phyloP scores from a whole-genome alignment of 2,888 invertebrate species.

The Tipula helvola region DNA sequence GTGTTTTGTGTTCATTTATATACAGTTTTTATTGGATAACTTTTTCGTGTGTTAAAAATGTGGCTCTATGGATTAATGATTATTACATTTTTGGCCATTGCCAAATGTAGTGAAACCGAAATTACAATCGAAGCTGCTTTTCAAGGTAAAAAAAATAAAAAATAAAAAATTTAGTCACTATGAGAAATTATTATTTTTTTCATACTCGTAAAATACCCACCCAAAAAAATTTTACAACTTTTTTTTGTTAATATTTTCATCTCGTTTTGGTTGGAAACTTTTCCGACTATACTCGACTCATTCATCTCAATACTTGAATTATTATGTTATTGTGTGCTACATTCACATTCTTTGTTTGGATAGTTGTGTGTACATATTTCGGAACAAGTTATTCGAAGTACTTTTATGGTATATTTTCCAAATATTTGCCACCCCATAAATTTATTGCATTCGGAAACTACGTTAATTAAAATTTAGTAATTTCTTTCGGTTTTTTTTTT shows the following conservation, averaged over 20 bases:
- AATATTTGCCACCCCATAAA: not conserved
- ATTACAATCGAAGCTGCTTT: slow-evolving; percentile 43
- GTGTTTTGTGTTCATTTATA: not conserved
- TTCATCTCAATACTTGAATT: not conserved
- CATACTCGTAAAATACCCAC: not conserved
- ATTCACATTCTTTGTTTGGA: not conserved
- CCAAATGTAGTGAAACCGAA: slow-evolving; percentile 30
- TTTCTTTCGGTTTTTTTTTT: not conserved
- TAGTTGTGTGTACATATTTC: not conserved
- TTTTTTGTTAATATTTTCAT: not conserved
- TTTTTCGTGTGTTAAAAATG: slow-evolving; percentile 19
- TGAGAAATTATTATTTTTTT: not conserved
- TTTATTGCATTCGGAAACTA: not conserved
- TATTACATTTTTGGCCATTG: slow-evolving; percentile 27
- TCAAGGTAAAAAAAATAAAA: slow-evolving; percentile 38
- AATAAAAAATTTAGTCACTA: not conserved
- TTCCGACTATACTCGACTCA: not conserved
- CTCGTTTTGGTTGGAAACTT: not conserved
- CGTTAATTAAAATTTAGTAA: not conserved
- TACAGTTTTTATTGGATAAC: not conserved
- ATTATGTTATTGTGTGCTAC: not conserved
- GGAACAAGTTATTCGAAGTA: not conserved
- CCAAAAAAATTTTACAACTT: not conserved
- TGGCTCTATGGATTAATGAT: slow-evolving; percentile 29
- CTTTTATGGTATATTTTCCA: not conserved